phyloP scores from a whole-genome alignment of 2,888 invertebrate species.

The Psylliodes chrysocephalus region DNA sequence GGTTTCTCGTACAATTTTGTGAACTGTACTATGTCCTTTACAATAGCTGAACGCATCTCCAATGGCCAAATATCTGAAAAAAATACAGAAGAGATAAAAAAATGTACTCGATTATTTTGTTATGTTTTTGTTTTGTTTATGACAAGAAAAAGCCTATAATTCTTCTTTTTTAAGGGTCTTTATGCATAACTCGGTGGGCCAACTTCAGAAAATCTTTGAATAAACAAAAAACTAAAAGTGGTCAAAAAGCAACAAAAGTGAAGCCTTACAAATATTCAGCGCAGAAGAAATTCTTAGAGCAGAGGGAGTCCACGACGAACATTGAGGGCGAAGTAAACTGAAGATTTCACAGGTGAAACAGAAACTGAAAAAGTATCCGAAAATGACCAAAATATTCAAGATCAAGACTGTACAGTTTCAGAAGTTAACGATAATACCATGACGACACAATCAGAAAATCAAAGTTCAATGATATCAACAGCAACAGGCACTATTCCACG shows the following conservation, averaged over 20 bases:
- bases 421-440: no score
- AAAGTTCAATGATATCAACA: background rate
- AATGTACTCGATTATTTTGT: no score
- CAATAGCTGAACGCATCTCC: background rate
- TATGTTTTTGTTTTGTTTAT: no score
- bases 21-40: constrained; percentile 4
- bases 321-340: background rate
- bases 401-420: no score
- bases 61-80: no score
- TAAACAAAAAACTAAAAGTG: background rate
- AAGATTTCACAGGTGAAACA: background rate
- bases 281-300: no score
- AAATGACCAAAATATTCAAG: no score
- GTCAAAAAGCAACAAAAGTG: background rate
- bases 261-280: no score
- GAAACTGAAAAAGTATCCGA: no score
- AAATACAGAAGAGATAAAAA: no score
- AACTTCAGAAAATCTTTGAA: constrained; percentile 1
- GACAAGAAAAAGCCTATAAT: no score
- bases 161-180: background rate
- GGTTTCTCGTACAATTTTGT: constrained; percentile 3
- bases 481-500: background rate
- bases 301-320: background rate
- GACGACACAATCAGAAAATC: no score
- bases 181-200: background rate